These are phyloP conservation scores for Dendrolimus punctatus DNA, from an alignment of 1,140 invertebrate species.

Conservation along the genomic window DNA sequence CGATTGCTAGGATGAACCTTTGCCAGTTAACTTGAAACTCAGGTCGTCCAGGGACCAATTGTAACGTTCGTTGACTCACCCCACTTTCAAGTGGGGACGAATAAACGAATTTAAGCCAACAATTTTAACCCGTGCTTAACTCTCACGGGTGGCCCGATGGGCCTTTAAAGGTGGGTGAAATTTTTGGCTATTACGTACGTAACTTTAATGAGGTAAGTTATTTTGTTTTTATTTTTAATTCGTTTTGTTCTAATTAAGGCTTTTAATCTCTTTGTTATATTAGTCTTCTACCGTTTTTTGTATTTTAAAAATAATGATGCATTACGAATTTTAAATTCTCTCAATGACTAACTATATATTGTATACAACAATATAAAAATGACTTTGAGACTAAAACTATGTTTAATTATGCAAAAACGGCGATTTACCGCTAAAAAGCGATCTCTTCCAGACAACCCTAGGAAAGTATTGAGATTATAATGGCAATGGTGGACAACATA, in stretches of 20 bases:
- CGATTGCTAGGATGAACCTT: slow-evolving; percentile 14
- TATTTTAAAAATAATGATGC: no score
- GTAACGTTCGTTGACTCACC: slow-evolving; percentile 33
- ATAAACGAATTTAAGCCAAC: slow-evolving; percentile 56
- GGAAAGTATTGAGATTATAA: no score
- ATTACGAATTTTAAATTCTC: no score
- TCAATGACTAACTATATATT: no score
- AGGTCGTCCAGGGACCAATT: slow-evolving; percentile 45
- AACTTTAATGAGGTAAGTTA: slow-evolving; percentile 25
- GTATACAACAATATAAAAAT: no score
- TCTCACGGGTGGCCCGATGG: slow-evolving; percentile 19
- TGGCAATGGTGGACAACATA: no score
- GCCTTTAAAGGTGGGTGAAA: slow-evolving; percentile 20
- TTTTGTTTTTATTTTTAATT: slow-evolving; percentile 22
- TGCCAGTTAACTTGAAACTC: slow-evolving; percentile 36
- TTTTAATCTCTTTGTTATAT: not conserved
- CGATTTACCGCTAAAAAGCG: no score
- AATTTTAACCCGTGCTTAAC: slow-evolving; percentile 51
- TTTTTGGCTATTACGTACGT: slow-evolving; percentile 16
- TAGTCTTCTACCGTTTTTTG: no score
- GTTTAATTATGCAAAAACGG: no score
- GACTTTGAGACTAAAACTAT: no score
- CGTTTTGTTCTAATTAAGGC: slow-evolving; percentile 9
- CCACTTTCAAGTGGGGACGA: slow-evolving; percentile 23
- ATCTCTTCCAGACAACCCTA: no score